Evolutionary conservation across 2,113 vertebrate species (phyloP), one percentile per base, ranked within the genome.

Genomic region (Guaruba guarouba): DNA sequence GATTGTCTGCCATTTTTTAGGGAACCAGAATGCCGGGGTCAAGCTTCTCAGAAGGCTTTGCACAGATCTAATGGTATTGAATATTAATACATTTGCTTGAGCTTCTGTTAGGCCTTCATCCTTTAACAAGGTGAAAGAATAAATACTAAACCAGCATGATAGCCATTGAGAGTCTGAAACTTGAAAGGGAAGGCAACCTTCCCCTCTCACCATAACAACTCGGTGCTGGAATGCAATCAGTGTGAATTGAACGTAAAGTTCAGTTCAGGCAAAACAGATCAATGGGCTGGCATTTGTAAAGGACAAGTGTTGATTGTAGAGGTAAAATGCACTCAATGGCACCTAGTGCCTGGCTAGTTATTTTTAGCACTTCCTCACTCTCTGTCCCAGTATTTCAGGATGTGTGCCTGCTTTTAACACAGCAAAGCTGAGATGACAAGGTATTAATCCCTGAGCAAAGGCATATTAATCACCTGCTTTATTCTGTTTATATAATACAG

Each of bases 401-500:
- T 84, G 71, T 17, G 82, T 84, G 73, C 73, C 61, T 86, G 62
- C 68, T 83, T 66, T 73, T 73, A 18, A 18, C 11, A 52, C 35
- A 22, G 74, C 7, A 48, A 31, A 24, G 54, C 74, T 79, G 80
- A 54, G 82, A 93, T 74, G 73, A 86, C 62, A 63, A 77, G 92
- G 87, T 84, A 90, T 84, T 96, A 92, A 95, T 94, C 93, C 82
- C 59, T 20, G 23, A 92, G 95, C 73, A 84, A 46, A 83, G 54
- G 46, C 54, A 14, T 51, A 88, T 93, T 94, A 93, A 94, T 96
- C 70, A 82, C 67, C 67, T 80, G 70, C 86, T 82, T 93, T 46
- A 62, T 94, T 85, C 61, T 83, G 68, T 95, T 95, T 90, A 91
- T 94, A 74, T 77, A 88, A 93, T 61, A 9, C 39, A 66, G 43